Conservation (phyloP, 2,888 invertebrate species). For the Mechanitis messenoides region DNA sequence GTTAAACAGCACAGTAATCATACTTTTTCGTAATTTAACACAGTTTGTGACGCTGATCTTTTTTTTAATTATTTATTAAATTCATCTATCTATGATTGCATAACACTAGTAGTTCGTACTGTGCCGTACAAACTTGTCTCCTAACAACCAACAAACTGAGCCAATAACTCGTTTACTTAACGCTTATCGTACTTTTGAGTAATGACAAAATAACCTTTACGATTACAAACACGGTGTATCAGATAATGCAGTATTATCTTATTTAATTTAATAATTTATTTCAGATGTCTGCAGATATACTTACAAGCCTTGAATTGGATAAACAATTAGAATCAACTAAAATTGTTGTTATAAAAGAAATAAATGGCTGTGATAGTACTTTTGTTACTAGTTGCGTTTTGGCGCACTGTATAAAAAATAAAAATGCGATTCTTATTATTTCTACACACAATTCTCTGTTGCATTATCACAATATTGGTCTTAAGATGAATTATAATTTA, state of each 20-base stretch:
- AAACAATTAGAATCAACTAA: slow-evolving; percentile 69
- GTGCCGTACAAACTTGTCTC: background rate
- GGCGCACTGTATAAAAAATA: slow-evolving; percentile 77
- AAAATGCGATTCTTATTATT: slow-evolving; percentile 78
- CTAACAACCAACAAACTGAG: background rate
- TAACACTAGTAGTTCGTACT: background rate
- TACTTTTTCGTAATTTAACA: slow-evolving; percentile 4
- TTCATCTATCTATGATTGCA: background rate
- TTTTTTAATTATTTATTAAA: slow-evolving; percentile 4
- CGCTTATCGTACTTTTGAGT: slow-evolving; percentile 11
- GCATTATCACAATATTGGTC: slow-evolving; percentile 85
- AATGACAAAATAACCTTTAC: slow-evolving; percentile 5
- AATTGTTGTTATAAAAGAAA: slow-evolving; percentile 82
- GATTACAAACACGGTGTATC: background rate
- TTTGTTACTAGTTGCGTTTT: slow-evolving; percentile 83
- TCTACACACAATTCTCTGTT: slow-evolving; percentile 82
- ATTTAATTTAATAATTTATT: slow-evolving; percentile 7
- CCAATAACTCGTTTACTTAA: background rate
- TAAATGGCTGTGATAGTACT: slow-evolving; percentile 82
- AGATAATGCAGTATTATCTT: slow-evolving; percentile 11
- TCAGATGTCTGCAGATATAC: slow-evolving; percentile 79
- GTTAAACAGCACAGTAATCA: background rate
- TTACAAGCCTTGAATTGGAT: slow-evolving; percentile 80
- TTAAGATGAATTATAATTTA: slow-evolving; percentile 84
- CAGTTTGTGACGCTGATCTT: background rate